phyloP scores from a whole-genome alignment of 2,888 invertebrate species.

The Machimus atricapillus region DNA sequence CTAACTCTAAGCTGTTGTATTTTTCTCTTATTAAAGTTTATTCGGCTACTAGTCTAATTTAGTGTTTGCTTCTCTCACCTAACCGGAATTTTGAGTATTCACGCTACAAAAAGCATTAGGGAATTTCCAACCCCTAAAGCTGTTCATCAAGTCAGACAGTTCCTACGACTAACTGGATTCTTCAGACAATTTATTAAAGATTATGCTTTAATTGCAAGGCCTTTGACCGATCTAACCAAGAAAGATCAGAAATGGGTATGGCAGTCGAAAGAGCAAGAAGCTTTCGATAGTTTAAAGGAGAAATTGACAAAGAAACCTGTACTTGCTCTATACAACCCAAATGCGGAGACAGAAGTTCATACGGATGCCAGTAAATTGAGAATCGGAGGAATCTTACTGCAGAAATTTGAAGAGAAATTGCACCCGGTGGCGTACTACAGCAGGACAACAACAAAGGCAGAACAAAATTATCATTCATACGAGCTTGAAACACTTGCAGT shows the following conservation, averaged over 20 bases:
- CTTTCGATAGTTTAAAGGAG: constrained; percentile 46
- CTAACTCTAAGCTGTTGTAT: too few relatives aligned
- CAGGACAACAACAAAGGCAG: too few relatives aligned
- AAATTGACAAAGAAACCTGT: constrained; percentile 14
- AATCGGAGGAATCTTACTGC: constrained; percentile 51
- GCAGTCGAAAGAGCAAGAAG: constrained; percentile 43
- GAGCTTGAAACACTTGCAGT: too few relatives aligned
- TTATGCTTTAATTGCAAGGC: constrained; percentile 47
- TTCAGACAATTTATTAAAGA: constrained; percentile 50
- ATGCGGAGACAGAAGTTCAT: constrained; percentile 46
- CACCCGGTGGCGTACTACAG: too few relatives aligned
- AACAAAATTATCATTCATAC: too few relatives aligned
- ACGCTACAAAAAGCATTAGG: too few relatives aligned
- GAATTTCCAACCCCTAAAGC: constrained; percentile 44
- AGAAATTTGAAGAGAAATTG: constrained; percentile 27
- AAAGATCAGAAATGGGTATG: constrained; percentile 28
- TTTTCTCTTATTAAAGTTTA: too few relatives aligned
- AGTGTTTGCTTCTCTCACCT: too few relatives aligned
- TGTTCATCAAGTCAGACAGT: constrained; percentile 47
- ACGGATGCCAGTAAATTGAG: constrained; percentile 52
- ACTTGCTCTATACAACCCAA: background rate
- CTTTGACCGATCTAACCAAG: constrained; percentile 47
- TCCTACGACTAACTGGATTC: constrained; percentile 51
- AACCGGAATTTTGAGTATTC: too few relatives aligned
- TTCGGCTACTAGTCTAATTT: too few relatives aligned